Evolutionary conservation across 2,797 vertebrate genomes (phyloP).

Genomic region (Tauraco hartlaubi): DNA sequence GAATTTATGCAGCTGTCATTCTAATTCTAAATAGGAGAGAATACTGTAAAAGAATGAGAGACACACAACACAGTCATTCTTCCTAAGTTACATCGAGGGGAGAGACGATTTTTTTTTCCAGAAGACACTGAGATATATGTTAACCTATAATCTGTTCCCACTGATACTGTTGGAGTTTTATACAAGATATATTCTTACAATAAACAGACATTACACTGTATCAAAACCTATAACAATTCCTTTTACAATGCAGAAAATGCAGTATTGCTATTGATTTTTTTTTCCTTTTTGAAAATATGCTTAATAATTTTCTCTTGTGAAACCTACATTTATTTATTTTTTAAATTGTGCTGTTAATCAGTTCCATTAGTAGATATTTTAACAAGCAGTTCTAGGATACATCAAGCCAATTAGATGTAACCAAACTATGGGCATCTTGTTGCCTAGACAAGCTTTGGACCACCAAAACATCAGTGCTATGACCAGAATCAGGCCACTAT

Average conservation of each 20-base stretch:
- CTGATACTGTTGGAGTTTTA: neutral
- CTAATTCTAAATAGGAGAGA: neutral
- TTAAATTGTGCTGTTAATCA: neutral
- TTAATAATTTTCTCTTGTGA: neutral
- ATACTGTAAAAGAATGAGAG: neutral
- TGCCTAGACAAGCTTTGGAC: neutral
- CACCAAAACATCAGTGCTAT: neutral
- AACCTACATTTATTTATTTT: neutral
- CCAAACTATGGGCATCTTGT: neutral
- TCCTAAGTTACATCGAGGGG: neutral
- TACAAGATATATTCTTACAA: neutral
- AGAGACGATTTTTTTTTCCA: neutral
- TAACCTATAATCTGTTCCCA: neutral
- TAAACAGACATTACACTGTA: neutral
- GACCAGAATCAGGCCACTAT: neutral
- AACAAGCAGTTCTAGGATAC: neutral
- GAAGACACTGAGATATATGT: neutral
- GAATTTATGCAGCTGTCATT: neutral
- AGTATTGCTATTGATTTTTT: neutral
- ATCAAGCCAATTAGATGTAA: neutral
- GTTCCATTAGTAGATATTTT: neutral
- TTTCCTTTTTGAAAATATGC: neutral
- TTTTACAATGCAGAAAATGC: neutral
- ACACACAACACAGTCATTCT: neutral
- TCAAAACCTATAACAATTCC: neutral